These are phyloP conservation scores for Malachius bipustulatus DNA, from an alignment of 2,888 invertebrate genomes.

Conservation along the genomic window DNA sequence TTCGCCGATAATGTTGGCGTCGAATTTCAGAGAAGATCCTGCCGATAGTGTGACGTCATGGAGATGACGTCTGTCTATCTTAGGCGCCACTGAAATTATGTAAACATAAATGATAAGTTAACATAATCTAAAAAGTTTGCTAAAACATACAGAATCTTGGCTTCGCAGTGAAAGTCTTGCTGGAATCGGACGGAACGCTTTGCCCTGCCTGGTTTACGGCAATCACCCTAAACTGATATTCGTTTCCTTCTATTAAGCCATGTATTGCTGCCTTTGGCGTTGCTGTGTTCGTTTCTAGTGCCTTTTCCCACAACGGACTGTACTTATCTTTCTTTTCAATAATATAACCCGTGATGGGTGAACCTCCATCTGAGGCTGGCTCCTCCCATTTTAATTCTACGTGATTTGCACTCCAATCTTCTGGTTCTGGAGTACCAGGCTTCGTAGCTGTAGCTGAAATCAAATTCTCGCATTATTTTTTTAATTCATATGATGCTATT, in stretches of 20 bases:
- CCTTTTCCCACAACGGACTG: constrained; percentile 88
- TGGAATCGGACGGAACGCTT: constrained; percentile 81
- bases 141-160: constrained; percentile 58
- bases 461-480: constrained; percentile 13
- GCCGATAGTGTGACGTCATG: constrained; percentile 84
- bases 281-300: constrained; percentile 67
- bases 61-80: constrained; percentile 87
- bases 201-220: constrained; percentile 93
- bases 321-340: constrained; percentile 89
- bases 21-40: constrained; percentile 85
- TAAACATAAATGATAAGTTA: constrained; percentile 4
- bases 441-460: constrained; percentile 67
- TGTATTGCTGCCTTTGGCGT: constrained; percentile 69
- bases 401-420: constrained; percentile 87
- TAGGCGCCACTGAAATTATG: constrained; percentile 68
- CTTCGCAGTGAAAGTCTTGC: constrained; percentile 76
- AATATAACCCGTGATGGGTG: constrained; percentile 87
- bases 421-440: constrained; percentile 81
- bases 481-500: neutral
- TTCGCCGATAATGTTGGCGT: constrained; percentile 87
- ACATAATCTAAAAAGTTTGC: neutral
- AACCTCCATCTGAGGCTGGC: constrained; percentile 83
- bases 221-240: constrained; percentile 92
- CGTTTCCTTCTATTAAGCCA: constrained; percentile 87
- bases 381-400: constrained; percentile 86